phyloP scores from a whole-genome alignment of 2,797 vertebrate species.

The Ceryle rudis region DNA sequence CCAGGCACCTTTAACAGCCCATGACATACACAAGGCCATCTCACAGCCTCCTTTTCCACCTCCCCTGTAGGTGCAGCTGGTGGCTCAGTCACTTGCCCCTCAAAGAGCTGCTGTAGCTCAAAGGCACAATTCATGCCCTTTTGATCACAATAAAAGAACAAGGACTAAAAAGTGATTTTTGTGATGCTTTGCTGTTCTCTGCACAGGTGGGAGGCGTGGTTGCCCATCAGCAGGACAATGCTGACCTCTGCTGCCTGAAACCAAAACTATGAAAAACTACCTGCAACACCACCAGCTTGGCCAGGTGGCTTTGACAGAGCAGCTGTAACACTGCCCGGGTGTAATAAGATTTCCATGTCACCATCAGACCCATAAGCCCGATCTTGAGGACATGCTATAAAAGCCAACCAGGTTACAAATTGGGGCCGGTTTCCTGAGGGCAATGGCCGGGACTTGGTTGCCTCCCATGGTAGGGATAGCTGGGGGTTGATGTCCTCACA shows the following conservation, averaged over 20 bases:
- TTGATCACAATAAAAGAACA: background rate
- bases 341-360: background rate
- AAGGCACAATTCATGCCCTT: background rate
- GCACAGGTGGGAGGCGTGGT: background rate
- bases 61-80: background rate
- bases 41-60: fast-evolving
- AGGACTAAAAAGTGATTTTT: background rate
- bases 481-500: fast-evolving
- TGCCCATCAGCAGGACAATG: slow-evolving; percentile 70
- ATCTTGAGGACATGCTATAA: background rate
- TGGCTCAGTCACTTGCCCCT: background rate
- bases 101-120: background rate
- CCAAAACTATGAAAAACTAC: slow-evolving; percentile 16
- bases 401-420: fast-evolving
- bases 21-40: background rate
- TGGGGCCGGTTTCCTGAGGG: background rate
- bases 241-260: slow-evolving; percentile 79
- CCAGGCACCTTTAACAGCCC: background rate
- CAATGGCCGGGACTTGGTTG: fast-evolving
- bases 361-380: background rate
- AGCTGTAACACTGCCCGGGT: fast-evolving
- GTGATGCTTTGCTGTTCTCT: background rate
- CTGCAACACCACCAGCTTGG: background rate
- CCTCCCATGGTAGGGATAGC: background rate
- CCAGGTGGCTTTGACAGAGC: background rate